These are phyloP conservation scores for Gasteruption jaculator DNA, from an alignment of 2,888 invertebrate species.

Conservation along the genomic window DNA sequence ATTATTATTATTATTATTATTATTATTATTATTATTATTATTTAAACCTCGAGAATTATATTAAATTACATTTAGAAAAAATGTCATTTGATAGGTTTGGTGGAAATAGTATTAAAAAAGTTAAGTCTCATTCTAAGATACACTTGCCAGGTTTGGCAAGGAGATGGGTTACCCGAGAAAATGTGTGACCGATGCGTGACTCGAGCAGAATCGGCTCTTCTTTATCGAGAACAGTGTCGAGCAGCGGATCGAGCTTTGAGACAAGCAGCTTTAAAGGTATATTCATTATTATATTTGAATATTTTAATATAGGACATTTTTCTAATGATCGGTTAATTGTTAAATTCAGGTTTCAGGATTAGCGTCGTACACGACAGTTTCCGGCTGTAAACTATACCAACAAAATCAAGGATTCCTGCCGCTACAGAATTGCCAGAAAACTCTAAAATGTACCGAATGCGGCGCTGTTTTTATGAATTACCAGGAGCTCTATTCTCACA, in stretches of 20 bases:
- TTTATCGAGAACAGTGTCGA: conserved; percentile 47
- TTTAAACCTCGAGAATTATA: too few relatives aligned
- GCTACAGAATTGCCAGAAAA: conserved; percentile 34
- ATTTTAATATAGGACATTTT: neutral
- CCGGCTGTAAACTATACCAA: conserved; percentile 38
- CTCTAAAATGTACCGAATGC: conserved; percentile 39
- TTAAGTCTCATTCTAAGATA: neutral
- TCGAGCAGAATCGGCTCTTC: conserved; percentile 46
- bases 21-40: too few relatives aligned
- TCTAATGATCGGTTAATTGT: neutral
- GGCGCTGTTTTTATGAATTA: conserved; percentile 37
- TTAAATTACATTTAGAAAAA: too few relatives aligned
- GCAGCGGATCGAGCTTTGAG: conserved; percentile 47
- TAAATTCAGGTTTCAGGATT: conserved; percentile 36
- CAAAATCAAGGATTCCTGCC: conserved; percentile 37
- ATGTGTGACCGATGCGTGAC: conserved; percentile 48
- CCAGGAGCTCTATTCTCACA: conserved; percentile 40
- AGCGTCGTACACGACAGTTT: conserved; percentile 32
- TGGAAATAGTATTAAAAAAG: neutral
- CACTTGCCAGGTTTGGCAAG: conserved; percentile 45
- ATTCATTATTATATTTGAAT: neutral
- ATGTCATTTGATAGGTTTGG: neutral
- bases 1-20: too few relatives aligned
- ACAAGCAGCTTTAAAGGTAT: conserved; percentile 44
- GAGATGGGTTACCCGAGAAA: conserved; percentile 48